Base-by-base conservation (phyloP, 2,888 invertebrate species). In the Erebia epiphron region DNA sequence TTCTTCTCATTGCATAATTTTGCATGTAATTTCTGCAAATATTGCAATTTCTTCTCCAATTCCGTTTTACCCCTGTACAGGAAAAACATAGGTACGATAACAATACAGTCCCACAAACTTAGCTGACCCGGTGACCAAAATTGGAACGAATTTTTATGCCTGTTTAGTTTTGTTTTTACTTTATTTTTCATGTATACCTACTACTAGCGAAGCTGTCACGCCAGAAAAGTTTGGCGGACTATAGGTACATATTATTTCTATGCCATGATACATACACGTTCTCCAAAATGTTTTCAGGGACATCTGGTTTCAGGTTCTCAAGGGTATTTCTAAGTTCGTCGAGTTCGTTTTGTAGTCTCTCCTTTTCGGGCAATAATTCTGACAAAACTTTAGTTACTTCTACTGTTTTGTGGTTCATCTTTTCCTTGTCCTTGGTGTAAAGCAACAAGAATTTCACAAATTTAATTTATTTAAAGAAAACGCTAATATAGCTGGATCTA, bases 231-330 rank as follows among this genome's bases (percentile, higher is more conserved):
- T 35, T 35, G 35, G 5, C 35, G 35, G 35, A 35, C 35, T 7
- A 35, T 7, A 35, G 0, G n/a, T n/a, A n/a, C n/a, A n/a, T n/a
- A n/a, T 7, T 35, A 35, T 35, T 35, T 35, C 35, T 35, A 35
- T 35, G 35, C 35, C 35, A 35, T 35, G n/a, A 16, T 16, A 43
- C 61, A 13, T 43, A 61, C 61, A 46, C 11, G 18, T 18, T 61
- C 16, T 61, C 61, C 13, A 43, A 46, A 61, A 61, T 46, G 18
- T 61, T 61, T 18, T 61, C 46, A 11, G 61, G 46, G 13, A 61
- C 43, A 16, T 61, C 61, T 46, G 61, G 4, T 16, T 61, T 46
- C 61, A 61, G 11, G 18, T 9, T 35, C 2, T n/a, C 11, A 8
- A 61, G 61, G 16, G 10, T 11, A 13, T 61, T 46, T 2, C 46